These are phyloP conservation scores for Micronisus gabar DNA, from an alignment of 2,113 vertebrate genomes.

Conservation along the genomic window DNA sequence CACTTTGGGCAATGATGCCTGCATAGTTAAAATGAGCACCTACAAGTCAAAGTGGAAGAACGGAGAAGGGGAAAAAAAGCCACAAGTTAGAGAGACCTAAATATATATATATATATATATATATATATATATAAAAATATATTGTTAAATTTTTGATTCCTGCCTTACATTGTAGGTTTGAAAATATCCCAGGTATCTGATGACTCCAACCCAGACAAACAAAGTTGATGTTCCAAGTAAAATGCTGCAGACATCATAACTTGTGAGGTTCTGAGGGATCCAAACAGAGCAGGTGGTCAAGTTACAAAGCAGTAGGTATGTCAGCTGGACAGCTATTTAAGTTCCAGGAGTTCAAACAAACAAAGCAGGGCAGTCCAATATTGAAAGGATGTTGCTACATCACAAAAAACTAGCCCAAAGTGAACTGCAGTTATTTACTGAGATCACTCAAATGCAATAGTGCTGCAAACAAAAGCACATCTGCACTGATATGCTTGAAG, in stretches of 20 bases:
- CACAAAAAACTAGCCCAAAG: not conserved
- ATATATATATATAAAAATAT: not conserved
- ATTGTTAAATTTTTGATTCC: not conserved
- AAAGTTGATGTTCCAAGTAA: constrained; percentile 93
- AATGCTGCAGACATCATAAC: constrained; percentile 94
- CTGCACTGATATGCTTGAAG: not conserved
- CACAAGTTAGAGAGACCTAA: not conserved
- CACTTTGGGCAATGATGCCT: constrained; percentile 90
- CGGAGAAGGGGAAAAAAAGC: not conserved
- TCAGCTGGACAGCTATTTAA: not conserved
- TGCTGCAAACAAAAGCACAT: not conserved
- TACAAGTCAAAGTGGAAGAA: constrained; percentile 8
- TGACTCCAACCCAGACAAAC: constrained; percentile 93
- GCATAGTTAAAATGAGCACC: constrained; percentile 97
- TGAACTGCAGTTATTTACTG: not conserved
- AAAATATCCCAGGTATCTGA: constrained; percentile 95
- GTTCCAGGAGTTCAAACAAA: not conserved
- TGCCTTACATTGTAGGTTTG: constrained; percentile 93
- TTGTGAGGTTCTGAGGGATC: constrained; percentile 84
- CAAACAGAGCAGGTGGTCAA: not conserved
- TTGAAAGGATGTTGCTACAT: not conserved
- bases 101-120: no score
- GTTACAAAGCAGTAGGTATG: not conserved
- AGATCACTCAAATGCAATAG: not conserved
- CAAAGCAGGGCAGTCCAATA: not conserved